Evolutionary conservation across 2,113 vertebrate genomes (phyloP).

Genomic region (Pleuronectes platessa): DNA sequence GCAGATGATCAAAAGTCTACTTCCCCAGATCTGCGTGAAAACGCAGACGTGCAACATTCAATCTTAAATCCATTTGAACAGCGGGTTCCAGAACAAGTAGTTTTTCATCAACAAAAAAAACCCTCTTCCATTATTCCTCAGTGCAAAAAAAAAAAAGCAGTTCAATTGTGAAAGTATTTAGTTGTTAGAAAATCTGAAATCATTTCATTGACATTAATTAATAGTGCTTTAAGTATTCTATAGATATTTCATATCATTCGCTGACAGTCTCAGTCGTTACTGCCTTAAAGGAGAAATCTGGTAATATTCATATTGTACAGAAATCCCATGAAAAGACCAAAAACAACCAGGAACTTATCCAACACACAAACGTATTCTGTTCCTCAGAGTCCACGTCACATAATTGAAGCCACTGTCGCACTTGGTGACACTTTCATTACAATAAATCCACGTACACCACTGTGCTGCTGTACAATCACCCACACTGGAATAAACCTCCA

Average conservation of each 20-base stretch:
- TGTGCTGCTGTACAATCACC: too few species aligned
- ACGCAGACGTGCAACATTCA: slow-evolving; percentile 58
- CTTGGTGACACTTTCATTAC: neutral
- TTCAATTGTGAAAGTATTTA: slow-evolving; percentile 46
- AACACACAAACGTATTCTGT: too few species aligned
- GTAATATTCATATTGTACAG: slow-evolving; percentile 5
- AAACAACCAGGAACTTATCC: neutral
- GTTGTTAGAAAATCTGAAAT: slow-evolving; percentile 35
- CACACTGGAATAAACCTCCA: too few species aligned
- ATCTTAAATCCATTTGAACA: slow-evolving; percentile 48
- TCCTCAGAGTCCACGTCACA: too few species aligned
- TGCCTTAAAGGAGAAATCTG: slow-evolving; percentile 3
- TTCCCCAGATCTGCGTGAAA: slow-evolving; percentile 40
- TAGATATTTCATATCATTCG: slow-evolving; percentile 32
- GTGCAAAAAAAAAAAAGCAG: slow-evolving; percentile 62
- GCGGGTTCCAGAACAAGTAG: slow-evolving; percentile 27
- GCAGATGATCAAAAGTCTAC: slow-evolving; percentile 50
- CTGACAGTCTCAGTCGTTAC: slow-evolving; percentile 12
- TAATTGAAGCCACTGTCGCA: too few species aligned
- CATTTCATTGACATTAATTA: slow-evolving; percentile 30
- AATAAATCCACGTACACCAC: neutral
- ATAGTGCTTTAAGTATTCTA: slow-evolving; percentile 35
- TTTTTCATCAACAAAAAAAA: slow-evolving; percentile 12
- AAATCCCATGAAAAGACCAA: slow-evolving; percentile 15
- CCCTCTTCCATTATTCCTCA: slow-evolving; percentile 43